Evolutionary conservation across 2,797 vertebrate species (phyloP).

Genomic region (Rachycentron canadum): DNA sequence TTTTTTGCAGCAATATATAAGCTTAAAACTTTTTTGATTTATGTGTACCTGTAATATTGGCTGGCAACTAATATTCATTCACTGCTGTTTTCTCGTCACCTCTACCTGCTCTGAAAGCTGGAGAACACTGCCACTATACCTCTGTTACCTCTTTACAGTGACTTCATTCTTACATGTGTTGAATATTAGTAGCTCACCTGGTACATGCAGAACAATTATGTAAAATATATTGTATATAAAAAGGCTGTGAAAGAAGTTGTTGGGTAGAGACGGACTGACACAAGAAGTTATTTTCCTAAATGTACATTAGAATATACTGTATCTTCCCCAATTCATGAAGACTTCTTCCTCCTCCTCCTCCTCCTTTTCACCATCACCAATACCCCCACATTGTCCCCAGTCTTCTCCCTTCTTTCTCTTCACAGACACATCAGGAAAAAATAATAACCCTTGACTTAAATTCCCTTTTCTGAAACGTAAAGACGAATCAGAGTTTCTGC

Average conservation of each 20-base stretch:
- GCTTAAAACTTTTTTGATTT: no score
- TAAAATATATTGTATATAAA: slow-evolving; percentile 79
- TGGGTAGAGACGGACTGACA: slow-evolving; percentile 45
- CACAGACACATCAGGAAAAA: slow-evolving; percentile 32
- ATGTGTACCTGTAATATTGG: neutral
- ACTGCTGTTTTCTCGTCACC: neutral
- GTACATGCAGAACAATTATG: slow-evolving; percentile 61
- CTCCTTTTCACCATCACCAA: neutral
- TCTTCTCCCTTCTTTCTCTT: neutral
- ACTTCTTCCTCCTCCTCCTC: neutral
- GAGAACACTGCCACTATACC: neutral
- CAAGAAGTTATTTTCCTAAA: slow-evolving; percentile 79
- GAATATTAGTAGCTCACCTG: neutral
- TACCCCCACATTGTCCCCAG: neutral
- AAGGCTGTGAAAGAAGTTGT: slow-evolving; percentile 51
- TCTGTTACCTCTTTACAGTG: neutral
- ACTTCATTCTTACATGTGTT: neutral
- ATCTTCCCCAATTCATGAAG: slow-evolving; percentile 45
- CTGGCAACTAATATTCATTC: no score
- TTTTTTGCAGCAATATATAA: no score
- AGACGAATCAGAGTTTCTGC: neutral
- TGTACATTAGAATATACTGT: slow-evolving; percentile 70
- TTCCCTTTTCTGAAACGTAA: slow-evolving; percentile 10
- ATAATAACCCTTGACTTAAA: neutral
- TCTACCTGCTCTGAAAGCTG: neutral